Conservation (phyloP, 2,888 invertebrate genomes). For the Malacosoma neustria region DNA sequence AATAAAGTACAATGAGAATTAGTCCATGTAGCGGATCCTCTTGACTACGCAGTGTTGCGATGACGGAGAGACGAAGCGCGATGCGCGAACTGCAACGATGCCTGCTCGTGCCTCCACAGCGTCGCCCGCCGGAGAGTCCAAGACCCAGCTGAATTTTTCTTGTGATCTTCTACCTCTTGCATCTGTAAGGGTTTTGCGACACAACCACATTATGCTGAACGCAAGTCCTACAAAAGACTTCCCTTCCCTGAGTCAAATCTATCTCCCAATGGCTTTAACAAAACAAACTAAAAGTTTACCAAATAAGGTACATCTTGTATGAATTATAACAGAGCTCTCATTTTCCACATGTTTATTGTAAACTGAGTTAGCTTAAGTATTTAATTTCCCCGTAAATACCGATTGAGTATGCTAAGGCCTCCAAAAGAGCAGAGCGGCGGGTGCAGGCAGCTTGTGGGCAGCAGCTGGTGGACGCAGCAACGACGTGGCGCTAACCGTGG, state of each 20-base stretch:
- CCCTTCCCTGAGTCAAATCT: conserved; percentile 63
- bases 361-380: conserved; percentile 62
- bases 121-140: too few relatives aligned
- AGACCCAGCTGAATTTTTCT: conserved; percentile 20
- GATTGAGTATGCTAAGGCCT: conserved; percentile 71
- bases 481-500: conserved; percentile 68
- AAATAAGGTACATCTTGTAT: background rate
- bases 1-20: conserved; percentile 36
- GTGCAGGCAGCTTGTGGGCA: conserved; percentile 49
- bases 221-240: conserved; percentile 59
- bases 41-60: conserved; percentile 13
- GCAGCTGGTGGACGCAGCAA: conserved; percentile 49
- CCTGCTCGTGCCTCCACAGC: conserved; percentile 24
- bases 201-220: conserved; percentile 74
- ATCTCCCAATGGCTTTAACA: conserved; percentile 49
- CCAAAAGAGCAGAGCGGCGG: conserved; percentile 60
- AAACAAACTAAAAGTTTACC: conserved; percentile 2
- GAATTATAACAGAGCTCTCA: background rate
- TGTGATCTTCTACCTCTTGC: conserved; percentile 57
- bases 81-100: conserved; percentile 17
- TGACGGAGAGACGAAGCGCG: conserved; percentile 9
- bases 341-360: conserved; percentile 23
- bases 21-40: conserved; percentile 28
- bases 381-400: conserved; percentile 74
- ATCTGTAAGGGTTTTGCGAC: conserved; percentile 73